Conservation (phyloP, 2,113 vertebrate species). For the Girardinichthys multiradiatus region DNA sequence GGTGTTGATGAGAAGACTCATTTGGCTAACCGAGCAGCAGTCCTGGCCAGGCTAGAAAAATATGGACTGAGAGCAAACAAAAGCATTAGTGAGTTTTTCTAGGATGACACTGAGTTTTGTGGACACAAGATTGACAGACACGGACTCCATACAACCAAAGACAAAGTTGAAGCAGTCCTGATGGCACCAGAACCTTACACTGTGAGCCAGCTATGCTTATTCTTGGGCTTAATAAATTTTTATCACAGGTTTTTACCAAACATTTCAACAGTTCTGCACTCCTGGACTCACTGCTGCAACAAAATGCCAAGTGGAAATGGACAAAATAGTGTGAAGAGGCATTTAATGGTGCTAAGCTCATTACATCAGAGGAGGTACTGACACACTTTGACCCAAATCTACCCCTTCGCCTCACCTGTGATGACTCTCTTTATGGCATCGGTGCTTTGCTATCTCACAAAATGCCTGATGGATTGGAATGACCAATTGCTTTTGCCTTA, state of each 20-base stretch:
- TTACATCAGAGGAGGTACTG: not conserved
- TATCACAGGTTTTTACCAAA: not conserved
- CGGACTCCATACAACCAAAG: not conserved
- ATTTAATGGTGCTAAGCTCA: not conserved
- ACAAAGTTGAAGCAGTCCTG: too few species aligned
- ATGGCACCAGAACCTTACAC: not conserved
- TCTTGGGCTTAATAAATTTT: not conserved
- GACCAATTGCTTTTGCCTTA: not conserved
- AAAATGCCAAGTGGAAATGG: not conserved
- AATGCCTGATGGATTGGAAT: not conserved
- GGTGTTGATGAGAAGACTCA: too few species aligned
- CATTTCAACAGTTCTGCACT: not conserved
- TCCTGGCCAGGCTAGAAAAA: too few species aligned
- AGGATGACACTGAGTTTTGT: not conserved
- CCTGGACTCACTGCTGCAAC: not conserved
- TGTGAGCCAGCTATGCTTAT: not conserved
- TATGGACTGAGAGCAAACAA: too few species aligned
- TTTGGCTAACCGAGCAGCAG: too few species aligned
- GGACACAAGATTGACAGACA: not conserved
- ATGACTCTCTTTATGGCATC: not conserved
- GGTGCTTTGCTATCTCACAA: not conserved
- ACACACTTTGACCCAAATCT: not conserved
- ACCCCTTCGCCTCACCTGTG: not conserved
- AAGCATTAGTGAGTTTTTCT: too few species aligned
- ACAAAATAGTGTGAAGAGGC: not conserved